phyloP scores from a whole-genome alignment of 2,113 vertebrate genomes.

The Eurystomus gularis region DNA sequence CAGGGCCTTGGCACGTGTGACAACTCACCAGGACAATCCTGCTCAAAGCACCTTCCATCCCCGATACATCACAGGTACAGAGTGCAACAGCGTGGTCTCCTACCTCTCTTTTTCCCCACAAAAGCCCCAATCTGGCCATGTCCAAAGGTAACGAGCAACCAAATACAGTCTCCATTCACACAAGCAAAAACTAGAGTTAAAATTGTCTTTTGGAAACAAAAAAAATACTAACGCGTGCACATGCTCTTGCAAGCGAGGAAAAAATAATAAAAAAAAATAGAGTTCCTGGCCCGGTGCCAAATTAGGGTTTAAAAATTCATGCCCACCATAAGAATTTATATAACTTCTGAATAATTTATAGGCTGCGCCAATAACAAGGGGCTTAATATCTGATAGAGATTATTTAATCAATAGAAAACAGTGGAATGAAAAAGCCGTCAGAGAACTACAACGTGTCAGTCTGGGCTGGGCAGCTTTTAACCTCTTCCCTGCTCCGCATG shows the following conservation, averaged over 20 bases:
- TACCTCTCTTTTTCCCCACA: neutral
- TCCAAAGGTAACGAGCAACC: neutral
- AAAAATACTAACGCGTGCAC: neutral
- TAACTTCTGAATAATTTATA: slow-evolving; percentile 71
- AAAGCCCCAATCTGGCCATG: neutral
- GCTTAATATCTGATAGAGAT: slow-evolving; percentile 66
- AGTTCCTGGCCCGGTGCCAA: slow-evolving; percentile 47
- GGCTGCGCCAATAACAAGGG: slow-evolving; percentile 62
- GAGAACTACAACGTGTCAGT: neutral
- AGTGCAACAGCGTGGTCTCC: neutral
- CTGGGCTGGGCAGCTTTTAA: slow-evolving; percentile 10
- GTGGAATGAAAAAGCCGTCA: neutral
- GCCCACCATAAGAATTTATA: slow-evolving; percentile 59
- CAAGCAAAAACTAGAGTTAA: neutral
- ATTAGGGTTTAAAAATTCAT: slow-evolving; percentile 74
- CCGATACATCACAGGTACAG: neutral
- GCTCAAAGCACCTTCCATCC: slow-evolving; percentile 3
- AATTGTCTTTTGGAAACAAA: neutral
- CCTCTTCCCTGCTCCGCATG: neutral
- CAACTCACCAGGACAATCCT: neutral
- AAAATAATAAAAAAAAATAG: neutral
- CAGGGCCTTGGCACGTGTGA: neutral
- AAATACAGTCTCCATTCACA: neutral
- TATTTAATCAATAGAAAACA: slow-evolving; percentile 70
- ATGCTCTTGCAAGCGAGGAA: neutral